phyloP scores from a whole-genome alignment of 2,797 vertebrate species.

The Masticophis lateralis region DNA sequence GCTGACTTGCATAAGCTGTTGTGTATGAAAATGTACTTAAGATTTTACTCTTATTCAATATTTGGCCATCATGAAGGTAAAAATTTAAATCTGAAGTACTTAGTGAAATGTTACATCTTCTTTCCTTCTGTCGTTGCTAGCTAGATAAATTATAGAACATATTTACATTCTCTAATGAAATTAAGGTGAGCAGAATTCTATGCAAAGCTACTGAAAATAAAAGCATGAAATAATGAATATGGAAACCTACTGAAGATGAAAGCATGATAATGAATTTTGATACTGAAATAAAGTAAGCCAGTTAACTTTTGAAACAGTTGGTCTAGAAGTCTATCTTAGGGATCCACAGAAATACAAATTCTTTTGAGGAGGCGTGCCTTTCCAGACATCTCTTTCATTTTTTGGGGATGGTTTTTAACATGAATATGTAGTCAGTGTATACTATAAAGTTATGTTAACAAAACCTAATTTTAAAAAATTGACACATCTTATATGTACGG shows the following conservation, averaged over 20 bases:
- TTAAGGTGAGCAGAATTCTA: background rate
- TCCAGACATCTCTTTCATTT: background rate
- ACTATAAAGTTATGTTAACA: background rate
- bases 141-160: background rate
- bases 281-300: background rate
- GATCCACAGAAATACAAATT: background rate
- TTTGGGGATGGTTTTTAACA: background rate
- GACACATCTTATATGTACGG: background rate
- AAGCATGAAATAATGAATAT: background rate
- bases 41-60: background rate
- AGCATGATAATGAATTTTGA: background rate
- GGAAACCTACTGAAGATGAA: background rate
- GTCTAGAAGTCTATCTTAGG: background rate
- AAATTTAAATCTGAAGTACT: background rate
- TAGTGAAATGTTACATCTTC: background rate
- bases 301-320: background rate
- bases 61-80: background rate
- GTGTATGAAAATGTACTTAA: background rate
- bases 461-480: background rate
- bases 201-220: background rate
- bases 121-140: background rate
- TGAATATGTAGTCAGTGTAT: background rate
- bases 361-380: background rate
- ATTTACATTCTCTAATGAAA: background rate
- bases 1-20: background rate